Percentiles rank a stretch among this genome's conserved stretches.
Evolutionary conservation across 2,113 vertebrate species (phyloP).

Genomic region (Lethenteron reissneri): DNA sequence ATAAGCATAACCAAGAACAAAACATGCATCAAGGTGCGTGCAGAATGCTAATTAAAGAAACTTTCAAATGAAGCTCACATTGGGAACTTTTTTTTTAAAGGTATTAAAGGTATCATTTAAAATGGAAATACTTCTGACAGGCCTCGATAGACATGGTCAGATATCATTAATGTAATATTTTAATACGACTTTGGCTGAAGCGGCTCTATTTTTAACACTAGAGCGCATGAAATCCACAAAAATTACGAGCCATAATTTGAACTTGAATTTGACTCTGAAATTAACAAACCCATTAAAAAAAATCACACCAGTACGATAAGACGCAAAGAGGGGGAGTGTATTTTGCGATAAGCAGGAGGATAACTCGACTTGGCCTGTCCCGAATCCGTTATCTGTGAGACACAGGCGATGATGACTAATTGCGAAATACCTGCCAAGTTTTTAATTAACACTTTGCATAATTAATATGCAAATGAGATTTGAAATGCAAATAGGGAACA

Average conservation of each 20-base stretch:
- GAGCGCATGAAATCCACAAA: background rate
- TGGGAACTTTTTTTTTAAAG: no score
- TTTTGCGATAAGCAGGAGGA: constrained; percentile 5
- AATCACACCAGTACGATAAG: constrained; percentile 6
- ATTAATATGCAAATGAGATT: constrained; percentile 5
- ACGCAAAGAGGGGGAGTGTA: constrained; percentile 4
- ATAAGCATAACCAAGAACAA: no score
- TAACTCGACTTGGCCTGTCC: background rate
- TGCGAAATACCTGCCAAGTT: constrained; percentile 7
- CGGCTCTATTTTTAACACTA: constrained; percentile 2
- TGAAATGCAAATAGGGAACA: constrained; percentile 3
- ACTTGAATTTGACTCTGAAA: constrained; percentile 4
- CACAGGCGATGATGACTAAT: constrained; percentile 5
- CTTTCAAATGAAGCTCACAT: no score
- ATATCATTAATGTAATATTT: background rate
- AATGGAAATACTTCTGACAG: no score
- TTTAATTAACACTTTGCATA: constrained; percentile 5
- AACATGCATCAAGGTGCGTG: no score
- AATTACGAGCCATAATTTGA: constrained; percentile 6
- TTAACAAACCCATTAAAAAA: constrained; percentile 5
- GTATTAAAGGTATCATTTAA: no score
- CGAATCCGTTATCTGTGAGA: constrained; percentile 1
- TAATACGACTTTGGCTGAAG: background rate
- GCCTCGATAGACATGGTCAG: no score
- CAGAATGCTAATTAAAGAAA: no score